Percentiles rank a stretch among this genome's conserved stretches.
phyloP scores from a whole-genome alignment of 2,797 vertebrate genomes.

The Syngnathus rostellatus region DNA sequence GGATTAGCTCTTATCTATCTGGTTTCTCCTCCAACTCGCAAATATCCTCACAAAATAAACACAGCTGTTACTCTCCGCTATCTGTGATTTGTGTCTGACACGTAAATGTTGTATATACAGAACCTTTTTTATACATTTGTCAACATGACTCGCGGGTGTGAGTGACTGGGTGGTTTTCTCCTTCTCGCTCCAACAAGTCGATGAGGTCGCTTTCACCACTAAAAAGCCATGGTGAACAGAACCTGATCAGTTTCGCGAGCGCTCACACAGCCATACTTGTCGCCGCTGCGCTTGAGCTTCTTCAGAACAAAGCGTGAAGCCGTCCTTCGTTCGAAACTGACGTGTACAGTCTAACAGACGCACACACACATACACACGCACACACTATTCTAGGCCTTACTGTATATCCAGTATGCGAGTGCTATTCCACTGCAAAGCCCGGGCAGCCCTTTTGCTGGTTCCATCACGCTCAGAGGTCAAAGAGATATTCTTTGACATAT shows the following conservation, averaged over 20 bases:
- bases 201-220: conserved; percentile 37
- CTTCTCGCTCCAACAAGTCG: background rate
- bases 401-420: conserved; percentile 51
- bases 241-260: conserved; percentile 38
- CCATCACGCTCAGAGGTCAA: background rate
- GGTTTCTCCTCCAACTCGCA: conserved; percentile 25
- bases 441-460: background rate
- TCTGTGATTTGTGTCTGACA: conserved; percentile 47
- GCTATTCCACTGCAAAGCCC: conserved; percentile 18
- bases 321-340: conserved; percentile 22
- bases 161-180: background rate
- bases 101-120: conserved; percentile 49
- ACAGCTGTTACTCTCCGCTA: conserved; percentile 55
- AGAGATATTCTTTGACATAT: conserved; percentile 10
- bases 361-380: conserved; percentile 24
- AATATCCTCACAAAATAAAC: conserved; percentile 54
- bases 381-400: conserved; percentile 64
- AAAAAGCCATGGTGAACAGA: conserved; percentile 56
- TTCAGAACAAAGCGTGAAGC: conserved; percentile 5
- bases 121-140: conserved; percentile 33
- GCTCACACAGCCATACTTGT: conserved; percentile 47
- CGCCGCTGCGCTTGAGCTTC: conserved; percentile 16
- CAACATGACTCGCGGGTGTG: conserved; percentile 1
- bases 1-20: conserved; percentile 30
- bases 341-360: conserved; percentile 46